These are phyloP conservation scores for Ephestia elutella DNA, from an alignment of 1,140 invertebrate genomes.

Conservation along the genomic window DNA sequence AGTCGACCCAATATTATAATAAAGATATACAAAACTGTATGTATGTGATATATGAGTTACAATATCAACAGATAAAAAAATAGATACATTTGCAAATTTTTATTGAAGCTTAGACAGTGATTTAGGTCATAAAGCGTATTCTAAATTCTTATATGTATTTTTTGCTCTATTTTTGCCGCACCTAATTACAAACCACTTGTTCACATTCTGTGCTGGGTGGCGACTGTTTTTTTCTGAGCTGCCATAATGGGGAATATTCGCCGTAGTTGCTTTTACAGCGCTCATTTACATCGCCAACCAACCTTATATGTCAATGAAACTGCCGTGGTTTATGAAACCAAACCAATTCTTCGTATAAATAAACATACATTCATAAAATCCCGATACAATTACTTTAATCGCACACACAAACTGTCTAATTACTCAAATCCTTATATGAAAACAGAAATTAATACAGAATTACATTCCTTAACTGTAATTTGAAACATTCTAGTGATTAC, in stretches of 20 bases:
- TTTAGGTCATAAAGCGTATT: neutral
- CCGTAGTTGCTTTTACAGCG: neutral
- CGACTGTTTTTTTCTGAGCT: neutral
- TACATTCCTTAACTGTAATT: no score
- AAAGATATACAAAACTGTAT: no score
- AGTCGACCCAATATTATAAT: no score
- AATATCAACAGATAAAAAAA: no score
- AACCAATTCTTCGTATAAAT: neutral
- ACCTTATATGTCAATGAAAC: no score
- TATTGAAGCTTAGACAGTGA: no score
- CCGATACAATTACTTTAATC: neutral
- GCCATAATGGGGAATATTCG: neutral
- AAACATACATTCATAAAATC: neutral
- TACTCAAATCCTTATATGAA: neutral
- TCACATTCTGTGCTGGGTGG: neutral
- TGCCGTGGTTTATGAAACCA: neutral
- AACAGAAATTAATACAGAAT: neutral
- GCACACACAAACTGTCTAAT: neutral
- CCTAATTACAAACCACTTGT: neutral
- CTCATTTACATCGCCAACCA: neutral
- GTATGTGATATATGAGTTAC: no score
- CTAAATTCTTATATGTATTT: neutral
- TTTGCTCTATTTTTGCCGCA: neutral
- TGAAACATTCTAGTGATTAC: no score
- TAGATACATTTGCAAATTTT: no score